Percentiles rank a stretch among this genome's conserved stretches.
Evolutionary conservation across 2,797 vertebrate species (phyloP).

Genomic region (Leuciscus waleckii): DNA sequence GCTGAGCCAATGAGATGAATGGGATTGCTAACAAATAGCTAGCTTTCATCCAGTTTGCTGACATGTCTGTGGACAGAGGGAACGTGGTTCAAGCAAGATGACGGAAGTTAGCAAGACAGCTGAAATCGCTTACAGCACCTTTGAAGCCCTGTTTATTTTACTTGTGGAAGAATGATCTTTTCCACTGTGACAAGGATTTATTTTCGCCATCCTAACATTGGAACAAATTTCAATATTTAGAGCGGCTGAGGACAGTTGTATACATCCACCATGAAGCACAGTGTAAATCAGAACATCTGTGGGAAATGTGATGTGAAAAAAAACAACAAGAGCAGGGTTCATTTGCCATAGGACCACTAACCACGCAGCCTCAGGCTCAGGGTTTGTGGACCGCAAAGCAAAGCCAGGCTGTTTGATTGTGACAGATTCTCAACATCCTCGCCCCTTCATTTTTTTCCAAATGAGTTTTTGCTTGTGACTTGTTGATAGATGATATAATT

Average conservation of each 20-base stretch:
- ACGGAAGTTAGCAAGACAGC: slow-evolving; percentile 20
- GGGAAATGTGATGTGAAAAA: slow-evolving; percentile 49
- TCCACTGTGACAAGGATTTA: slow-evolving; percentile 50
- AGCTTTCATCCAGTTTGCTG: not conserved
- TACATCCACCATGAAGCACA: slow-evolving; percentile 57
- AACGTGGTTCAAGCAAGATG: not conserved
- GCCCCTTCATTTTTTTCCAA: slow-evolving; percentile 1
- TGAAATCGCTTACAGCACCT: slow-evolving; percentile 42
- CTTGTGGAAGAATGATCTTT: slow-evolving; percentile 49
- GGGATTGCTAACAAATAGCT: not conserved
- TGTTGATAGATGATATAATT: not conserved
- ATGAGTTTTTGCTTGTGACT: not conserved
- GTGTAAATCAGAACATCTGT: slow-evolving; percentile 64
- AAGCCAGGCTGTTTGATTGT: not conserved
- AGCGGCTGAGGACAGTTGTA: slow-evolving; percentile 56
- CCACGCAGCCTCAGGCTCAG: slow-evolving; percentile 17
- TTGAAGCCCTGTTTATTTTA: slow-evolving; percentile 56
- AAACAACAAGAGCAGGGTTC: slow-evolving; percentile 61
- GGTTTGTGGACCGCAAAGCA: slow-evolving; percentile 27
- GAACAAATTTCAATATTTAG: slow-evolving; percentile 64
- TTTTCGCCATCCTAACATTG: slow-evolving; percentile 54
- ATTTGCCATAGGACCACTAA: slow-evolving; percentile 46
- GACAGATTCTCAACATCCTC: slow-evolving; percentile 23
- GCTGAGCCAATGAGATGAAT: not conserved
- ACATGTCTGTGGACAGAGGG: not conserved